phyloP scores from a whole-genome alignment of 2,797 vertebrate genomes.

The Oreochromis mossambicus region DNA sequence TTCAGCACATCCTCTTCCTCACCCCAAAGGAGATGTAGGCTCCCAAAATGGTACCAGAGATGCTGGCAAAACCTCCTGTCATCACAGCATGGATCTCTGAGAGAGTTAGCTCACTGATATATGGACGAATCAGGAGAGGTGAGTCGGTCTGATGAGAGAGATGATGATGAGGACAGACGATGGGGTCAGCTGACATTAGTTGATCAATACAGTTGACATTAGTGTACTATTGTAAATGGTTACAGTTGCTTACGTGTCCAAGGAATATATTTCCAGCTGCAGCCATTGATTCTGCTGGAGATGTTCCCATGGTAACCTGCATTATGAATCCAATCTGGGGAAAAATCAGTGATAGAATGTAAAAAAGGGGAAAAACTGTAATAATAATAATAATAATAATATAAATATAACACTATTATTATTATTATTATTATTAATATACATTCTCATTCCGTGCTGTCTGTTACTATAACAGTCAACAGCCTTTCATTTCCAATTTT shows the following conservation, averaged over 20 bases:
- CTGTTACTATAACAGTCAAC: neutral
- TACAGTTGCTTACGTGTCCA: slow-evolving; percentile 71
- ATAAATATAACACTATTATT: neutral
- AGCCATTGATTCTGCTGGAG: slow-evolving; percentile 82
- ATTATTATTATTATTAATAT: neutral
- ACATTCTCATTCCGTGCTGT: neutral
- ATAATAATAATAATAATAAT: neutral
- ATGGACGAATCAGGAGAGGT: slow-evolving; percentile 81
- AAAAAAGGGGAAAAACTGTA: neutral
- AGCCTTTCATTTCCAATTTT: neutral
- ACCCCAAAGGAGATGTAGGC: slow-evolving; percentile 86
- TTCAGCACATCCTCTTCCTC: slow-evolving; percentile 45
- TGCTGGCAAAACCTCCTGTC: slow-evolving; percentile 83
- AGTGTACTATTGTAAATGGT: neutral
- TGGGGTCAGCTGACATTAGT: neutral
- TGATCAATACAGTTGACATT: neutral
- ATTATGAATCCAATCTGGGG: slow-evolving; percentile 85
- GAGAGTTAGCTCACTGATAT: slow-evolving; percentile 73
- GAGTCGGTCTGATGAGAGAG: slow-evolving; percentile 74
- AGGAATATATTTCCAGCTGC: slow-evolving; percentile 88
- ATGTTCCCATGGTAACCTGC: slow-evolving; percentile 83
- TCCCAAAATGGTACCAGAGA: slow-evolving; percentile 82
- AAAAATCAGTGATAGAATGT: neutral
- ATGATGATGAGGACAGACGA: neutral
- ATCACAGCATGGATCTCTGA: slow-evolving; percentile 88